Base-by-base conservation (phyloP, 2,113 vertebrate genomes). In the Erpornis zantholeuca region DNA sequence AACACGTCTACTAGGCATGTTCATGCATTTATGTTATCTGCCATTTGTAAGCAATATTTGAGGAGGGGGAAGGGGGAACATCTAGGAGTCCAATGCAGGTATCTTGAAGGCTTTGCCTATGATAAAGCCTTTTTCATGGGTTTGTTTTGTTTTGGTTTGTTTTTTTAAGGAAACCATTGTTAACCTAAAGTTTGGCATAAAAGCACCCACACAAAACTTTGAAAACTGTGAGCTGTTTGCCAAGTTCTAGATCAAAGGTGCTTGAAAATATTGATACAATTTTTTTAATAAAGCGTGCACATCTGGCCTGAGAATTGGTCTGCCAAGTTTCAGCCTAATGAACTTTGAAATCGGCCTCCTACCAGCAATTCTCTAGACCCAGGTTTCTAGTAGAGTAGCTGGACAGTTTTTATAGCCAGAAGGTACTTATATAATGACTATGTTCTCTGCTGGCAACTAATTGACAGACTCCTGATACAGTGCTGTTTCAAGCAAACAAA, bases 311-410 rank as follows among this genome's bases (percentile, higher is more conserved):
- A 95, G 49, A 92, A 90, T 75, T 8, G 6, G 54, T 59, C 87
- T 95, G 97, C 95, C 95, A 97, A 97, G 80, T 95, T 97, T 97
- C 93, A 96, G 63, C 49, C 70, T 95, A 96, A 97, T 45, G 73
- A 83, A 90, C 66, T 96, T 93, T 95, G 79, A 93, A 94, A 93
- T 82, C 68, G 64, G 69, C 72, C 79, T 92, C 81, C 73, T 50
- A 73, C 76, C 59, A 95, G n/a, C 31, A 87, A 64, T 66, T 44
- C 28, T 76, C 52, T 64, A 91, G 85, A 76, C 54, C 36, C 28
- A 90, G 36, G 53, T 72, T 97, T 92, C 86, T 93, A 60, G 70
- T 27, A 40, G 85, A 91, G 52, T 42, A 78, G n/a, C 92, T 88
- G 50, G 61, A 54, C 61, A 82, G 52, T 60, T 7, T 94, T 93